phyloP scores from a whole-genome alignment of 2,888 invertebrate genomes.

The Eristalis arbustorum region DNA sequence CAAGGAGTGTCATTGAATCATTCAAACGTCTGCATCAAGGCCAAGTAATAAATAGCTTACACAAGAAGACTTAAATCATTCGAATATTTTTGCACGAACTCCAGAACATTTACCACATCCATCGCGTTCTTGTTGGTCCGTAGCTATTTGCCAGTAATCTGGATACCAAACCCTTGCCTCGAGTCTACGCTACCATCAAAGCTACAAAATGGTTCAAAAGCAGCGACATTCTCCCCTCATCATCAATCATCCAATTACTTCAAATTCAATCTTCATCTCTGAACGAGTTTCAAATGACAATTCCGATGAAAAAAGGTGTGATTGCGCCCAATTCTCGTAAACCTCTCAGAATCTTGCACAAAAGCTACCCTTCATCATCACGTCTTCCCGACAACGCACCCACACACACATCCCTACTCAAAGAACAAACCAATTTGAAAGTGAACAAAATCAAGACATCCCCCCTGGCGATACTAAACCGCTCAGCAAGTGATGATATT shows the following conservation, averaged over 20 bases:
- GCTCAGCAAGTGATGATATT: neutral
- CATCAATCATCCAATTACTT: neutral
- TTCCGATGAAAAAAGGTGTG: neutral
- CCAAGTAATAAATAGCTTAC: too few species aligned
- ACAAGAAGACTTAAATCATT: too few species aligned
- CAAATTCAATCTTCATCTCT: too few species aligned
- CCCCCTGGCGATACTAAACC: neutral
- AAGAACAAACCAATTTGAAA: neutral
- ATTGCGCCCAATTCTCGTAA: neutral
- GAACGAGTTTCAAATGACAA: neutral
- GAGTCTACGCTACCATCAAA: too few species aligned
- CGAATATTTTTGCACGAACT: too few species aligned
- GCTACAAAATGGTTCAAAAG: too few species aligned
- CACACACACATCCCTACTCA: neutral
- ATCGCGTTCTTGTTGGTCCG: too few species aligned
- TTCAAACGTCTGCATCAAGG: too few species aligned
- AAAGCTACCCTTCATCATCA: neutral
- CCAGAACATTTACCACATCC: too few species aligned
- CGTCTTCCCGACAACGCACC: neutral
- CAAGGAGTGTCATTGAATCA: too few species aligned
- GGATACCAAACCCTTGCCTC: too few species aligned
- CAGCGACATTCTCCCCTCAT: neutral
- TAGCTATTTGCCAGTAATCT: too few species aligned
- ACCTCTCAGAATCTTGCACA: neutral
- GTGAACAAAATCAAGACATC: neutral